Base-by-base conservation (phyloP, 2,888 invertebrate genomes). In the Diplolepis rosae region DNA sequence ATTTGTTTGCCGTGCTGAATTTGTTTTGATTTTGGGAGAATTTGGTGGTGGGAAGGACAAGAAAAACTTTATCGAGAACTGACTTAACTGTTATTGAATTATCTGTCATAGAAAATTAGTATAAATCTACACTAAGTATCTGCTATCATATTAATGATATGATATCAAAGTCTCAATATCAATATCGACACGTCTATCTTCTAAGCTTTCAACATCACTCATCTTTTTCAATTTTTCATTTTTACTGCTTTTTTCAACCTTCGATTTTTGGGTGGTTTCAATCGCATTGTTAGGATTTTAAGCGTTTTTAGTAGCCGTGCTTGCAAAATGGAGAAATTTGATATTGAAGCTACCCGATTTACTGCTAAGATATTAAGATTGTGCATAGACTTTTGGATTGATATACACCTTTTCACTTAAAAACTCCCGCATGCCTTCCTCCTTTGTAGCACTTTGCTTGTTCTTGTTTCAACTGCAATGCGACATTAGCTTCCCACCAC, bases 321-420 rank as follows among this genome's bases (percentile, higher is more conserved):
- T 9, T 3, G 6, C 0, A 48, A 45, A 18, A 48, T 22, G n/a
- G 7, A 6, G 22, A n/a, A 50, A 22, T 18, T 18, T 11, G 32
- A 18, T 30, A 54, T 28, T 61, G 80, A 77, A 81, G 76, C 76
- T 71, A 74, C 71, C 77, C 73, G 74, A 78, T 71, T 68, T 68
- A 68, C 74, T 74, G 76, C 74, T 65, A 79, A 79, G 74, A 75
- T 9, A 68, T 72, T 72, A 72, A 81, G 73, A 78, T 74, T 72
- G 72, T 79, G 78, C 81, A 76, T 78, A 77, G 77, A 75, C 66
- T 77, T 45, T 78, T 69, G 72, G 74, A 77, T 70, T 74, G 72
- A 80, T 77, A 78, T 79, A 78, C 74, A 74, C 73, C 74, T 74
- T n/a, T n/a, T n/a, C 22, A 30, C 22, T 22, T 75, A 24, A 54